Evolutionary conservation across 2,113 vertebrate species (phyloP), one percentile per base, ranked within the genome.

Genomic region (Oncorhynchus clarkii): DNA sequence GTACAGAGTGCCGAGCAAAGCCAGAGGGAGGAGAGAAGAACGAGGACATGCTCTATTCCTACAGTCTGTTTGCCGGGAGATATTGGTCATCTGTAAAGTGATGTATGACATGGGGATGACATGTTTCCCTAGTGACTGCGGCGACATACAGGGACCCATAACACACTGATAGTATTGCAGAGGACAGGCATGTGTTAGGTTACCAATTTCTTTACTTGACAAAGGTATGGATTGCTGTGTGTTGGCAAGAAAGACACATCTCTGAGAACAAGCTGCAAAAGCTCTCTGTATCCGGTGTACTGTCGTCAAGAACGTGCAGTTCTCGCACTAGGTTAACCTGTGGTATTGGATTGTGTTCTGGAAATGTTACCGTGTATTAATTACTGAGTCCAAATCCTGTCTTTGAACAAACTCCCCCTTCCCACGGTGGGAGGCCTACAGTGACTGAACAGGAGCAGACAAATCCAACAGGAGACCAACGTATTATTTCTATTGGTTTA

Each of bases 371-470:
- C 59, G 60, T 34, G 69, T 86, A 75, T 85, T 80, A 82, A 82
- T 81, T 82, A 82, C 78, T 80, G 62, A 79, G 84, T 76, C 71
- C 34, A 45, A 72, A 48, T 82, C 70, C 26, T 67, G 16, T 29
- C 27, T 78, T 76, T 86, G 76, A 83, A 82, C 45, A 66, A 7
- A 29, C 62, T 39, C 14, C 65, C 31, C 72, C 81, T 77, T 68
- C 2, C 39, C 11, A 51, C 64, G 8, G 68, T 72, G 72, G 78
- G 60, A 67, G 54, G 51, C 45, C 29, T 39, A 18, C 18, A 22
- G 22, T 66, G 48, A 80, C 22, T 62, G 22, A 24, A 62, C 13
- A 68, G 72, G 65, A 9, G 66, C 16, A 77, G 49, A 78, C 51
- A 70, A 78, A 82, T 78, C 71, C 18, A 68, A 78, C 64, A 20